These are phyloP conservation scores for Eulithis prunata DNA, from an alignment of 2,888 invertebrate genomes.

Conservation along the genomic window DNA sequence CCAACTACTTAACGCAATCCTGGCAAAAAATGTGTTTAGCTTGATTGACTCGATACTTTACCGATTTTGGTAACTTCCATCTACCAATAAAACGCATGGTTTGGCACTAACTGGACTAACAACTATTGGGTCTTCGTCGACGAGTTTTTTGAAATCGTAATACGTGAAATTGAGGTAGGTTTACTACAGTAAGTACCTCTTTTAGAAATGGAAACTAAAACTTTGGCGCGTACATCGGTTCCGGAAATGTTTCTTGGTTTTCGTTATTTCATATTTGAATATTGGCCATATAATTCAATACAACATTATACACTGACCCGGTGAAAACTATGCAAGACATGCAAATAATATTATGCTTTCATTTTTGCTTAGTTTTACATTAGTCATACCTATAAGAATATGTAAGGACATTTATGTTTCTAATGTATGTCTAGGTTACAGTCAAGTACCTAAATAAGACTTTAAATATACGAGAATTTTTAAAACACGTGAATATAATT, in stretches of 20 bases:
- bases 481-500: background rate
- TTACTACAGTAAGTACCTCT: too few relatives aligned
- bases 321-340: background rate
- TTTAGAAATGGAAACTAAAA: too few relatives aligned
- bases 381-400: too few relatives aligned
- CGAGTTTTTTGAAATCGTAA: background rate
- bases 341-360: slow-evolving; percentile 1
- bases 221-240: too few relatives aligned
- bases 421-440: too few relatives aligned
- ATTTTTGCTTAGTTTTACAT: background rate
- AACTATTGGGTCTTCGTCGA: background rate
- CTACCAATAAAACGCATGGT: slow-evolving; percentile 24
- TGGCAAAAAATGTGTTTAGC: slow-evolving; percentile 12
- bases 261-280: too few relatives aligned
- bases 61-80: slow-evolving; percentile 23
- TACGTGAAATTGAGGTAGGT: background rate
- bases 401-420: too few relatives aligned
- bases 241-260: too few relatives aligned
- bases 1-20: slow-evolving; percentile 9
- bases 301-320: background rate
- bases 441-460: background rate
- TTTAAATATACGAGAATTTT: background rate
- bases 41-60: slow-evolving; percentile 10
- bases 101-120: slow-evolving; percentile 12
- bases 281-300: background rate